Base-by-base conservation (phyloP, 2,113 vertebrate species). In the Sus scrofa region DNA sequence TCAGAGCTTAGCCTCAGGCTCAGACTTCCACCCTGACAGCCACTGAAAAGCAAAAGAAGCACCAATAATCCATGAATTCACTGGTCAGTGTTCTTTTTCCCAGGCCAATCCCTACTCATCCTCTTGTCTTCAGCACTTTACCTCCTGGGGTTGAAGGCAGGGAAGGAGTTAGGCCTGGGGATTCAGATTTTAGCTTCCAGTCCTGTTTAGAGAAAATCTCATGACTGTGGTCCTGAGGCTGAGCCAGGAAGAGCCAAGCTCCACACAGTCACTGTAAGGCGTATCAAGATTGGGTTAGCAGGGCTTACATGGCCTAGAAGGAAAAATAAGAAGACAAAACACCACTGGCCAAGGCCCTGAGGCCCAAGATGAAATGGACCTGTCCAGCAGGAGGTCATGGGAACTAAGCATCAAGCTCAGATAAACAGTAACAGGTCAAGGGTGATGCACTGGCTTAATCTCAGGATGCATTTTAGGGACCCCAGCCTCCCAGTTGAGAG, bases 271-370 rank as follows among this genome's bases (percentile, higher is more conserved):
- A 1, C 30, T 3, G 4, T 70, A 12, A 39, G 34, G 27, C 20
- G 58, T 2, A 19, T 5, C 0, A 2, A 75, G 37, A 12, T 14
- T 0, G 0, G 22, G 67, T 14, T 68, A 70, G 87, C 37, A 71
- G 34, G 54, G 22, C 4, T 5, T 56, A 3, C 27, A 34, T 0
- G 27, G 32, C 7, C 20, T 34, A 24, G 26, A 39, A 37, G 6
- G 15, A 54, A 44, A 52, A 50, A 6, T 1, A 26, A 15, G 44
- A 44, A 52, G 52, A 30, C 24, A 52, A 68, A 94, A 20, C 50
- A 2, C 13, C 15, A 79, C 16, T 50, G 24, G 3, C 34, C 26
- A 26, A 52, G 58, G 14, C 34, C 44, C 3, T 6, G 13, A 60
- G 67, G 58, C 20, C 24, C 13, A n/a, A 39, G 11, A 5, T 22